phyloP scores from a whole-genome alignment of 2,113 vertebrate species.

The Hepsetus odoe region DNA sequence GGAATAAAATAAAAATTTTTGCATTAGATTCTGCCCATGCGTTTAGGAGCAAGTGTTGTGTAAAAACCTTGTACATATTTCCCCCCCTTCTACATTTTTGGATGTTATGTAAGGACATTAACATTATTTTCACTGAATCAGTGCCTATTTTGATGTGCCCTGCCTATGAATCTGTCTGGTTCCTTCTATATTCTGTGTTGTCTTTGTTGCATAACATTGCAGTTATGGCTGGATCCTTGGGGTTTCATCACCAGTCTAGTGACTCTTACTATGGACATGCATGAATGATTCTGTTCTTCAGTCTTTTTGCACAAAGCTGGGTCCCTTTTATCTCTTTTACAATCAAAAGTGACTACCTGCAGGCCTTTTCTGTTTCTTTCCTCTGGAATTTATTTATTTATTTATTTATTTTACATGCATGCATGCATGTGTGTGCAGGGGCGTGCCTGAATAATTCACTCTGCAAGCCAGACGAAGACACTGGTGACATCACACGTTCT shows the following conservation, averaged over 20 bases:
- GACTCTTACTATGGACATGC: neutral
- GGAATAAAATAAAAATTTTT: too few species aligned
- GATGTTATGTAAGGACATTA: too few species aligned
- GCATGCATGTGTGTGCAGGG: conserved; percentile 32
- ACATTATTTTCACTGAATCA: too few species aligned
- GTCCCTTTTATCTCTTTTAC: neutral
- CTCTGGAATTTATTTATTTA: neutral
- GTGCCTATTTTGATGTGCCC: too few species aligned
- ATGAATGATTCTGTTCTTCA: neutral
- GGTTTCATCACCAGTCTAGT: neutral
- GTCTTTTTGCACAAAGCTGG: neutral
- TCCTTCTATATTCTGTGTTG: neutral
- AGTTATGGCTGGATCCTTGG: neutral
- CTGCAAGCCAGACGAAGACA: neutral
- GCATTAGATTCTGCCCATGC: too few species aligned
- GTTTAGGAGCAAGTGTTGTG: too few species aligned
- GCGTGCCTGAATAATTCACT: neutral
- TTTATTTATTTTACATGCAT: conserved; percentile 50
- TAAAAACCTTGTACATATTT: too few species aligned
- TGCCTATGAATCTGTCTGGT: neutral
- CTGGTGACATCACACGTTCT: neutral
- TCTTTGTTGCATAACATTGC: neutral
- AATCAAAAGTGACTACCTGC: neutral
- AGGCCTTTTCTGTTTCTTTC: neutral
- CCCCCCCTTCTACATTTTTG: too few species aligned